Evolutionary conservation across 2,888 invertebrate genomes (phyloP), one percentile per base, ranked within the genome.

Genomic region (Brenthis daphne): DNA sequence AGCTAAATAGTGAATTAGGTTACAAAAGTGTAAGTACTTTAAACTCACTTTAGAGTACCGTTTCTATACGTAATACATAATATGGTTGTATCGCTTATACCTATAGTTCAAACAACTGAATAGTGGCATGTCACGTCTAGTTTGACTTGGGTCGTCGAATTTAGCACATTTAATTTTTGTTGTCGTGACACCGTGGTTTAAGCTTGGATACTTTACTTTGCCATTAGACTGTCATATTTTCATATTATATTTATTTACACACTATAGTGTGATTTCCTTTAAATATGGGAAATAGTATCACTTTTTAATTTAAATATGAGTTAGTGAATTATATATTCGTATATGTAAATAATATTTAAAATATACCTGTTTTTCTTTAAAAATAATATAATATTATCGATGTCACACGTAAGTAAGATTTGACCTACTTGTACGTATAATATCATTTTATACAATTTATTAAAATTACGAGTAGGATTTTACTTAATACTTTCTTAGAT

Each of bases 191-290:
- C 65, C 55, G 80, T 80, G 87, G 87, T 89, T 87, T 83, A 78
- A 86, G 86, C 88, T 83, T 83, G 81, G 82, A 76, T 80, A 81
- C 83, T 88, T 89, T 86, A 84, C 87, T 85, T 84, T 85, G 82
- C 85, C 87, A 87, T 90, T 91, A 90, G 90, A 89, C 84, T 87
- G 86, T 88, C 85, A 88, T 85, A 85, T 83, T 88, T 89, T 78
- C 83, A 81, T 82, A 74, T 79, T 73, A 43, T 43, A 43, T 43
- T 43, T 43, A 43, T 43, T 43, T 43, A 43, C 11, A 43, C 1
- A 43, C 37, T 58, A 13, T n/a, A 60, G 12, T n/a, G 3, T 60
- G 29, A 33, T 33, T 60, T 60, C 50, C 60, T 50, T n/a, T 50
- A 16, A 50, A 43, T 11, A 43, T 43, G 1, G 11, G 11, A 43